Evolutionary conservation across 1,140 invertebrate genomes (phyloP).

Genomic region (Melipona quadrifasciata): DNA sequence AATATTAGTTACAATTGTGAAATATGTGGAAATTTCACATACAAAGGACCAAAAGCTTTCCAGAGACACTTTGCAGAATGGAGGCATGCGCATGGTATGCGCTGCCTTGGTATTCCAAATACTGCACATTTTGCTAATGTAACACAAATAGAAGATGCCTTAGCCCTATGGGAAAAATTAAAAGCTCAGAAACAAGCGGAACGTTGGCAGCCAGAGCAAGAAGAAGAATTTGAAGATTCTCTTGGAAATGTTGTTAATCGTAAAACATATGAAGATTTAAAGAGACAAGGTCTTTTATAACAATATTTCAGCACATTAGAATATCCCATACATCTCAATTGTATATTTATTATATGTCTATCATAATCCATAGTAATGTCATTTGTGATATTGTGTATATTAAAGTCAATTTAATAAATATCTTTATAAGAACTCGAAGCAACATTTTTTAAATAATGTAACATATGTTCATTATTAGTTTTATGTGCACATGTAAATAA

Average conservation of each 20-base stretch:
- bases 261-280: constrained; percentile 99
- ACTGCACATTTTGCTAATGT: constrained; percentile 99
- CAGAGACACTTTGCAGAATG: constrained; percentile 99
- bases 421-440: not conserved
- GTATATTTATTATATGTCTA: not conserved
- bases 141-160: constrained; percentile 98
- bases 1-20: constrained; percentile 99
- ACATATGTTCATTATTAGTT: not conserved
- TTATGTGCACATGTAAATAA: not conserved
- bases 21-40: constrained; percentile 99
- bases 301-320: constrained; percentile 9
- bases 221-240: constrained; percentile 99
- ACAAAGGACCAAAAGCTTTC: constrained; percentile 99
- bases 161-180: constrained; percentile 98
- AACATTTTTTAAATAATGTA: not conserved
- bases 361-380: not conserved
- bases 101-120: constrained; percentile 99
- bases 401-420: constrained; percentile 19
- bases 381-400: not conserved
- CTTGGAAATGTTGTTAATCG: constrained; percentile 99
- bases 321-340: not conserved
- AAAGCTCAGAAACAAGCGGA: constrained; percentile 97
- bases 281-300: constrained; percentile 97
- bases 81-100: constrained; percentile 99
- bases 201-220: constrained; percentile 97